Evolutionary conservation across 2,888 invertebrate genomes (phyloP).

Genomic region (Belgica antarctica): DNA sequence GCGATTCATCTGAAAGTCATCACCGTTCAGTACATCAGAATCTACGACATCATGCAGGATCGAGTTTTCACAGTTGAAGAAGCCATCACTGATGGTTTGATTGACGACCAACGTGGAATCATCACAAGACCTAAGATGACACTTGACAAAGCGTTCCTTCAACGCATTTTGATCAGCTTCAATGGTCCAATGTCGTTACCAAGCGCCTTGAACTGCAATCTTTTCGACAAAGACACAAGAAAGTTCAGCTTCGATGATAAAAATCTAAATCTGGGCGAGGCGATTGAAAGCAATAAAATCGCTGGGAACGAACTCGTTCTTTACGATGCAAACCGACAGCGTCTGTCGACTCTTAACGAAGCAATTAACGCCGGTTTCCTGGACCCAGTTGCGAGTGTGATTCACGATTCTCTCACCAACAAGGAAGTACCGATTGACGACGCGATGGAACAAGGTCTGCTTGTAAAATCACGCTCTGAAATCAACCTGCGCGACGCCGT

Average conservation of each 20-base stretch:
- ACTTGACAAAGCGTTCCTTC: conserved; percentile 60
- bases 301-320: conserved; percentile 61
- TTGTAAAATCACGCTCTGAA: conserved; percentile 61
- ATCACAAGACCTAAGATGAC: conserved; percentile 59
- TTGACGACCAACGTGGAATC: conserved; percentile 59
- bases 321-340: conserved; percentile 61
- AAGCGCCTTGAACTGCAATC: conserved; percentile 61
- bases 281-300: conserved; percentile 59
- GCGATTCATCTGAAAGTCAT: conserved; percentile 59
- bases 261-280: conserved; percentile 58
- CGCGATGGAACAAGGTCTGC: conserved; percentile 62
- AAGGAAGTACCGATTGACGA: conserved; percentile 63
- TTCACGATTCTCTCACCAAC: conserved; percentile 59
- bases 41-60: conserved; percentile 59
- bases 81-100: conserved; percentile 57
- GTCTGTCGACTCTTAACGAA: conserved; percentile 63
- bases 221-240: conserved; percentile 60
- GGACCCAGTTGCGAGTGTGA: conserved; percentile 61
- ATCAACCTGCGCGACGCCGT: conserved; percentile 63
- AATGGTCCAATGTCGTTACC: conserved; percentile 62
- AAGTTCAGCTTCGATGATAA: conserved; percentile 58
- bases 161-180: conserved; percentile 61
- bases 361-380: conserved; percentile 61
- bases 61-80: conserved; percentile 58
- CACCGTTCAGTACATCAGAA: conserved; percentile 57